Evolutionary conservation across 2,888 invertebrate genomes (phyloP), one percentile per base, ranked within the genome.

Genomic region (Cheilosia vulpina): DNA sequence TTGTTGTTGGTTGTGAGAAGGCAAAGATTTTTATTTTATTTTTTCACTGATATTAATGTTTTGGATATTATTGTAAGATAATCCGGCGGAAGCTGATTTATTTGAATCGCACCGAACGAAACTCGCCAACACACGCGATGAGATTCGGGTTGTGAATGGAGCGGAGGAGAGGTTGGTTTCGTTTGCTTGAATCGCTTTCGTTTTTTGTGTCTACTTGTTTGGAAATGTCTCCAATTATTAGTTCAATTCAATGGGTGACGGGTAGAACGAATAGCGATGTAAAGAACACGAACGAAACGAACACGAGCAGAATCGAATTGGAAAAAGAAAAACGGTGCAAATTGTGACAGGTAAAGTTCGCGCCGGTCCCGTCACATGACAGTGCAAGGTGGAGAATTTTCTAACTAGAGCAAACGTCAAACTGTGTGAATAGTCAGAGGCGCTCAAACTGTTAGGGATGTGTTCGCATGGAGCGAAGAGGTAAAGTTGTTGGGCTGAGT

Each of bases 121-220:
- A 71, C 50, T 60, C n/a, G 17, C 52, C 24, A 62, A 38, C 53
- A 21, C 60, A 19, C 77, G 27, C 78, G 27, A 78, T 71, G 78
- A 78, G 78, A 78, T 78, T 78, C 78, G 55, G 47, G 27, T 38
- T 62, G 31, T 52, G 58, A 72, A 65, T 79, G 71, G 17, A 27
- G 31, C 15, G 17, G 62, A 55, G 19, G 7, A 47, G 19, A 11
- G 53, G 19, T 75, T 55, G 21, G n/a, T 19, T 52, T 60, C 41
- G 19, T 71, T 58, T 58, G 7, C 7, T 62, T 45, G 43, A 45
- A 21, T 53, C 45, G 62, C 62, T 63, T 71, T 69, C 53, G 31
- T 45, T 62, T 53, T 58, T 31, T 47, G 17, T 43, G 19, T 38
- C 31, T 21, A 21, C 38, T 38, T 38, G 38, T 13, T 50, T 34